These are phyloP conservation scores for Zeus faber DNA, from an alignment of 2,113 vertebrate genomes.

Conservation along the genomic window DNA sequence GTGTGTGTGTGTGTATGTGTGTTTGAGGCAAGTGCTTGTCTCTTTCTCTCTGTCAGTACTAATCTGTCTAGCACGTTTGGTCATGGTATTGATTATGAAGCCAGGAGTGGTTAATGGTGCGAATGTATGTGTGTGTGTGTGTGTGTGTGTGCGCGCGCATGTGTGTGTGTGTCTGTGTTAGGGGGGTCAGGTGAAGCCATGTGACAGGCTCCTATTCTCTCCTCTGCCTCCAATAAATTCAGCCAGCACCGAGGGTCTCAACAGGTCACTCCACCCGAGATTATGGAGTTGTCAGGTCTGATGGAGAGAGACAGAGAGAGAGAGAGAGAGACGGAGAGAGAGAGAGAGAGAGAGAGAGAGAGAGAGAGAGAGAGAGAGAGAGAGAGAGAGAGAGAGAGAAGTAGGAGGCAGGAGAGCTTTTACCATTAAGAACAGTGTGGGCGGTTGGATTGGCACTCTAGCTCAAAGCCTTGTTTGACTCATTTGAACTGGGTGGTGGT, in stretches of 20 bases:
- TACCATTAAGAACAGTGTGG: conserved; percentile 48
- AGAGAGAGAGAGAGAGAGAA: conserved; percentile 14
- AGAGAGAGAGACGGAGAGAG: not conserved
- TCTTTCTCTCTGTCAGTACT: not conserved
- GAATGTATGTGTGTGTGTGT: not conserved
- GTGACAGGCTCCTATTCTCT: conserved; percentile 46
- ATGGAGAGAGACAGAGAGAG: conserved; percentile 24
- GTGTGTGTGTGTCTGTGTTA: not conserved
- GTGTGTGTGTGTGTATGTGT: not conserved
- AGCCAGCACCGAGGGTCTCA: conserved; percentile 26
- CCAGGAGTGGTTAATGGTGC: too few relatives aligned
- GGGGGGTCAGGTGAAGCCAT: conserved; percentile 30
- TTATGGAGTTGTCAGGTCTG: conserved; percentile 45
- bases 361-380: conserved; percentile 14
- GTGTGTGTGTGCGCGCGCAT: not conserved
- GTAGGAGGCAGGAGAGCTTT: conserved; percentile 33
- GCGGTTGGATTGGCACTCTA: conserved; percentile 38
- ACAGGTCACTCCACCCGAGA: conserved; percentile 43
- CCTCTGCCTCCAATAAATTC: conserved; percentile 43
- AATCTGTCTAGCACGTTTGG: not conserved
- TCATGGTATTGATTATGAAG: too few relatives aligned
- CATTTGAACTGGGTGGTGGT: too few relatives aligned
- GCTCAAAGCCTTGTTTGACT: conserved; percentile 45
- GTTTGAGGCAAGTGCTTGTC: not conserved
- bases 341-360: conserved; percentile 4